Evolutionary conservation across 2,888 invertebrate species (phyloP), one percentile per base, ranked within the genome.

Genomic region (Eupithecia exiguata): DNA sequence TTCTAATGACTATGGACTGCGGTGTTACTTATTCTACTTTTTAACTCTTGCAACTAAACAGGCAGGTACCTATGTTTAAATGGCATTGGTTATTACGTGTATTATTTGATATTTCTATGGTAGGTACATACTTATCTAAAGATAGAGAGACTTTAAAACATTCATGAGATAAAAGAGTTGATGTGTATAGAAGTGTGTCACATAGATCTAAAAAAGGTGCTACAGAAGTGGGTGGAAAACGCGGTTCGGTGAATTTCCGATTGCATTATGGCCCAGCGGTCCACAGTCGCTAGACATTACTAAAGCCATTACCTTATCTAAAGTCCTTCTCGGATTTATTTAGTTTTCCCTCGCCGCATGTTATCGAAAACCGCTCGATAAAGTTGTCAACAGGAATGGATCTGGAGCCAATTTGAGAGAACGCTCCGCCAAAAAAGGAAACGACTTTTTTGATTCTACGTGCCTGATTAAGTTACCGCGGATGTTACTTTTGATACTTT

Each of bases 361-460:
- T 94, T 94, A 94, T 94, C 93, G 94, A 92, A 93, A 93, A 92
- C 91, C 93, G 92, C 89, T 94, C 93, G 94, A 94, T 94, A 94
- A 94, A 93, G 91, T 94, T 94, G 93, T 94, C 94, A 94, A 94
- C 93, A 93, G 90, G 89, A 94, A 93, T 91, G 92, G 92, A 92
- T 93, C 92, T 90, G 87, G 87, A 91, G 92, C 92, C 93, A 93
- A 93, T 93, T 93, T 92, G 90, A 92, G 90, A 90, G 87, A 90
- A 86, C 87, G 86, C 81, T 86, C 84, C 83, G 84, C 83, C 83
- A 88, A 89, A 92, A 89, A 91, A 89, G 87, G 87, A 89, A 92
- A 91, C 87, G 87, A 87, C 85, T 86, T 89, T 88, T 91, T 88
- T 87, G 83, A 84, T 85, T 86, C 83, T 84, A 83, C 82, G 82